phyloP scores from a whole-genome alignment of 2,888 invertebrate species.

The Aporophyla nigra region DNA sequence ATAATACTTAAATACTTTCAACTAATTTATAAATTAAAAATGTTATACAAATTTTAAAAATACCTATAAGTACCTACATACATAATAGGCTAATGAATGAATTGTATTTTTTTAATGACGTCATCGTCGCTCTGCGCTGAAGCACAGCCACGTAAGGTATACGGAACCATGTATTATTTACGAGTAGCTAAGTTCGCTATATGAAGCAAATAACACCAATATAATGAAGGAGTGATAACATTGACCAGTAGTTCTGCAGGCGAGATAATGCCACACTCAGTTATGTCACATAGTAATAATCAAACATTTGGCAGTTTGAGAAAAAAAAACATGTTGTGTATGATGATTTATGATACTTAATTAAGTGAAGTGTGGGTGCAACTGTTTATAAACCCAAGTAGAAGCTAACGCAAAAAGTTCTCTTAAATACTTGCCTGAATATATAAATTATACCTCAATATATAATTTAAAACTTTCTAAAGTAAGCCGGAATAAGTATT shows the following conservation, averaged over 20 bases:
- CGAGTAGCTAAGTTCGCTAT: conserved; percentile 11
- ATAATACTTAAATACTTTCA: neutral
- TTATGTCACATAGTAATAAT: neutral
- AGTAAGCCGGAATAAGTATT: conserved; percentile 5
- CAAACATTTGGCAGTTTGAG: neutral
- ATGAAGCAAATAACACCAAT: neutral
- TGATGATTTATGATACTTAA: no score
- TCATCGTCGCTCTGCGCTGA: neutral
- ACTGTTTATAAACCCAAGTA: no score
- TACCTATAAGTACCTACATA: neutral
- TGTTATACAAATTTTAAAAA: neutral
- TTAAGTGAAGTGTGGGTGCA: no score
- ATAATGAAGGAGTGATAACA: neutral
- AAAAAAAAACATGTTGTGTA: no score
- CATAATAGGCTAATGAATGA: conserved; percentile 1
- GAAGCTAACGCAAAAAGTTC: no score
- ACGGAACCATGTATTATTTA: conserved; percentile 15
- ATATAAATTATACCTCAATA: conserved; percentile 3
- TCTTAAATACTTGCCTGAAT: neutral
- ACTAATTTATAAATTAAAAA: neutral
- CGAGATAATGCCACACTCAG: neutral
- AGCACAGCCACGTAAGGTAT: neutral
- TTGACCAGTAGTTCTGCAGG: neutral
- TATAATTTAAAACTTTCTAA: conserved; percentile 21
- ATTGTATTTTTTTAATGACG: neutral